Evolutionary conservation across 2,113 vertebrate genomes (phyloP), one percentile per base, ranked within the genome.

Genomic region (Ceuthmochares aereus): DNA sequence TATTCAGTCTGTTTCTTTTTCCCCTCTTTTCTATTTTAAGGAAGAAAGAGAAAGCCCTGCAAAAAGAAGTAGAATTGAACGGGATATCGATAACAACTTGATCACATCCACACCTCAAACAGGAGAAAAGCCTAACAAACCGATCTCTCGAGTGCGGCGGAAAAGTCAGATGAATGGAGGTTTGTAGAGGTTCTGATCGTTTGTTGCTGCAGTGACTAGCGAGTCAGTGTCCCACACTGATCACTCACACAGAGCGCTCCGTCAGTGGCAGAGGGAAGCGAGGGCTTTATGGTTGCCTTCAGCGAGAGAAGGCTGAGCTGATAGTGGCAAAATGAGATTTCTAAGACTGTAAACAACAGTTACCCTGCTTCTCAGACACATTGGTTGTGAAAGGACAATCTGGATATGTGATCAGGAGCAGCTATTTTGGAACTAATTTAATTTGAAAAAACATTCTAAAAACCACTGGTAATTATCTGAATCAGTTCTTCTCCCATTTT

Each of bases 121-220:
- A 16, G 97, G 98, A 91, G 98, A 99, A 75, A 97, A 98, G 90
- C 98, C 98, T 55, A 97, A 98, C 69, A 99, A 98, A 90, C 98
- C 98, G 92, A 96, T 98, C 83, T 97, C 98, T 68, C 98, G 99
- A 86, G 98, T 98, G 62, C 98, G 98, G 77, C 97, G 99, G 98
- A 99, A 98, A 98, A 98, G 98, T 96, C 98, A 99, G 34, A 91
- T 99, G 77, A 99, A 99, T 96, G 99, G 99, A 98, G 99, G 99
- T 99, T 74, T 97, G 99, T 98, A 43, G 59, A 58, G 40, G 12
- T 62, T 59, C 29, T 4, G 1, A 2, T 21, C 26, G 3, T 40
- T 10, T n/a, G 23, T 10, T 74, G 3, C 0, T 18, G 37, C 54
- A 6, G 6, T 1, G 36, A 0, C 2, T 9, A n/a, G 30, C 6